Percentiles rank a stretch among this genome's conserved stretches.
phyloP scores from a whole-genome alignment of 1,140 invertebrate species.

The Sminthurinus signatus region DNA sequence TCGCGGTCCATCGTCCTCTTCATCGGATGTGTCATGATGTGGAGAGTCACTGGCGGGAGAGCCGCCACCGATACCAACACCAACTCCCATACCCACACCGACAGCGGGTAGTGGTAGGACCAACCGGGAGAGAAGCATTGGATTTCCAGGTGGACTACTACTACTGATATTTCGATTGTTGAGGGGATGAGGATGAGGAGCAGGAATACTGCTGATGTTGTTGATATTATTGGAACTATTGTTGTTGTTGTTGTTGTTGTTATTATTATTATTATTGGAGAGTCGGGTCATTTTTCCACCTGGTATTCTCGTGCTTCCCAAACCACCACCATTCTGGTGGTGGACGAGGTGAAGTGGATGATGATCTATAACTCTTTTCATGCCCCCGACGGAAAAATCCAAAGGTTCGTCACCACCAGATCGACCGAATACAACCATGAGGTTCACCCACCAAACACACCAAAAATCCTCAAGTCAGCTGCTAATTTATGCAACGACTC shows the following conservation, averaged over 20 bases:
- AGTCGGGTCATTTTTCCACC: conserved; percentile 28
- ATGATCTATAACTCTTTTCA: conserved; percentile 41
- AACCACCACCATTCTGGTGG: conserved; percentile 27
- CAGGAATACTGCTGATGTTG: conserved; percentile 18
- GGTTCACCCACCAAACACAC: conserved; percentile 13
- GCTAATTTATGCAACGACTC: neutral
- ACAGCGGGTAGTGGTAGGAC: conserved; percentile 28
- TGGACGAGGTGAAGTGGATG: conserved; percentile 26
- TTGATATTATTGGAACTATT: no score
- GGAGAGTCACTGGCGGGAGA: conserved; percentile 29
- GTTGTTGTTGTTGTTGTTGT: no score
- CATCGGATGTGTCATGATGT: conserved; percentile 35
- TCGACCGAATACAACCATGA: conserved; percentile 38
- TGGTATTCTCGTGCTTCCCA: conserved; percentile 20
- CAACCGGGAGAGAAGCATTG: conserved; percentile 37
- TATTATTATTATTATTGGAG: conserved; percentile 5
- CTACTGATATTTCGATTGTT: conserved; percentile 18
- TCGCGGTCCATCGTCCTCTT: conserved; percentile 37
- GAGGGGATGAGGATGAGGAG: conserved; percentile 7
- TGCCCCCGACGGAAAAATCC: conserved; percentile 40
- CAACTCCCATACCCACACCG: no score
- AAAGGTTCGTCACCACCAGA: conserved; percentile 33
- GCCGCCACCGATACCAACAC: no score
- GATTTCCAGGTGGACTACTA: conserved; percentile 22
- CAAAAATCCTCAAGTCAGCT: neutral